Percentiles rank a stretch among this genome's conserved stretches.
These are phyloP conservation scores for Aphodius sticticus DNA, from an alignment of 2,888 invertebrate genomes.

Conservation along the genomic window DNA sequence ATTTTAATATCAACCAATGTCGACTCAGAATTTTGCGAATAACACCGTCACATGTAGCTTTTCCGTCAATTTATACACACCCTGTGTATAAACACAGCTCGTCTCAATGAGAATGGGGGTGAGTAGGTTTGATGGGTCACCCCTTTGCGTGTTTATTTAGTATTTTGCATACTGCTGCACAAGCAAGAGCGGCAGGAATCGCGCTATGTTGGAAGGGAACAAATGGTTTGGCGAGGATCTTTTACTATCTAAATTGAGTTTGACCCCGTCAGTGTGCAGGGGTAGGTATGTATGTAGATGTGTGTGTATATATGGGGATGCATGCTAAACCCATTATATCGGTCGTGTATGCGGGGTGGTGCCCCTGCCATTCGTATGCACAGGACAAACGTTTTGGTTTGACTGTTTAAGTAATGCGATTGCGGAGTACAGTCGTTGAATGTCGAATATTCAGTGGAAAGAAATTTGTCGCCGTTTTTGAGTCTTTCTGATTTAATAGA, in stretches of 20 bases:
- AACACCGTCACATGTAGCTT: no score
- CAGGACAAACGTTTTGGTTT: neutral
- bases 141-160: slow-evolving; percentile 4
- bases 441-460: no score
- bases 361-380: neutral
- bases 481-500: no score
- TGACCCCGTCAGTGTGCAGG: neutral
- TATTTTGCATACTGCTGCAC: neutral
- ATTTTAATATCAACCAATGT: no score
- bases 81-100: neutral
- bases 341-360: neutral
- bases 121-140: neutral
- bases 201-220: neutral
- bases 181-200: neutral
- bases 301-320: neutral
- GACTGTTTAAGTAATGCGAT: neutral
- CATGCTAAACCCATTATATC: neutral
- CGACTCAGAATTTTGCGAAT: no score
- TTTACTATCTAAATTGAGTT: slow-evolving; percentile 4
- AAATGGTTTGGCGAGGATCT: neutral
- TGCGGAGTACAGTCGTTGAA: neutral
- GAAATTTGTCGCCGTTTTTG: no score
- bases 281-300: neutral
- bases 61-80: no score
- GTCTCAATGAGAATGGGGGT: neutral